These are phyloP conservation scores for Syngnathus floridae DNA, from an alignment of 2,113 vertebrate genomes.

Conservation along the genomic window DNA sequence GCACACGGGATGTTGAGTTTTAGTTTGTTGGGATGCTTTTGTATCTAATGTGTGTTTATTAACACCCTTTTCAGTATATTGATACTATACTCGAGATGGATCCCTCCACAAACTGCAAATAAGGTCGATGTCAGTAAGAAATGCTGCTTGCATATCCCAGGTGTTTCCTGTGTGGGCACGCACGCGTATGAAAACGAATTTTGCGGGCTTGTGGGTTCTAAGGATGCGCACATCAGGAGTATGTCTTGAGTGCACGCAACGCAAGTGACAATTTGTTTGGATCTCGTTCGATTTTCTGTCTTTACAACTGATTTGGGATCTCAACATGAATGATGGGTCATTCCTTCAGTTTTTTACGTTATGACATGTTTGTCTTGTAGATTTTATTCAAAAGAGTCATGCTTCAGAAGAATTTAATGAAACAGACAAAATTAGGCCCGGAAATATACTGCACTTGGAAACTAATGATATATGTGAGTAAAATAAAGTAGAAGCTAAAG, in stretches of 20 bases:
- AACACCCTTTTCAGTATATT: not conserved
- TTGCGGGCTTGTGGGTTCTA: not conserved
- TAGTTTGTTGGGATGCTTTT: not conserved
- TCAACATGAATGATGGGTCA: too few relatives aligned
- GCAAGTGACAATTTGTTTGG: too few relatives aligned
- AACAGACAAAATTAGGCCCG: too few relatives aligned
- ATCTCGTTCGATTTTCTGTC: too few relatives aligned
- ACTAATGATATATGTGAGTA: too few relatives aligned
- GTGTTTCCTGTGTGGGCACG: slow-evolving; percentile 78
- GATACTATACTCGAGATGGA: not conserved
- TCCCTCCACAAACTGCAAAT: not conserved
- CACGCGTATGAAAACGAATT: not conserved
- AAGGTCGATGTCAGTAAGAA: not conserved
- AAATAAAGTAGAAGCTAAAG: too few relatives aligned
- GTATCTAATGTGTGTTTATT: not conserved
- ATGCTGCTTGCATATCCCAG: slow-evolving; percentile 69
- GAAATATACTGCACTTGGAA: too few relatives aligned
- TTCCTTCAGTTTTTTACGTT: too few relatives aligned
- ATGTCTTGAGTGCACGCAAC: not conserved
- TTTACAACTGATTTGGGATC: too few relatives aligned
- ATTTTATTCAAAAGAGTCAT: too few relatives aligned
- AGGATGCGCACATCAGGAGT: not conserved
- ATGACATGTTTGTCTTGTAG: too few relatives aligned
- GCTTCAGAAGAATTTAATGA: too few relatives aligned
- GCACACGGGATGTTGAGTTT: not conserved